These are phyloP conservation scores for Orussus abietinus DNA, from an alignment of 1,140 invertebrate species.

Conservation along the genomic window DNA sequence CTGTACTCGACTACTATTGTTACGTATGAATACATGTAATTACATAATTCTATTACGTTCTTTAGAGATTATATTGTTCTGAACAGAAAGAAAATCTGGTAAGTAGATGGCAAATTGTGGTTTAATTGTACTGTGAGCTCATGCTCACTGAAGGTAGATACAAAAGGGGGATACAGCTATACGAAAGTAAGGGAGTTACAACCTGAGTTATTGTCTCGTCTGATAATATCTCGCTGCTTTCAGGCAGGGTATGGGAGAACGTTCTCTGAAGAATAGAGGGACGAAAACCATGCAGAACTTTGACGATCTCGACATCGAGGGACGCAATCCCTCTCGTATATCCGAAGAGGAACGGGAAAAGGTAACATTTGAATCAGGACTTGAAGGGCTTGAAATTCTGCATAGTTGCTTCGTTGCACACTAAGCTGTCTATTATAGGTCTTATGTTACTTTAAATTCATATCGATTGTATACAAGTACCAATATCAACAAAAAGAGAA, in stretches of 20 bases:
- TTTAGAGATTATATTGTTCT: too few relatives aligned
- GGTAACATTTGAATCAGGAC: slow-evolving; percentile 39
- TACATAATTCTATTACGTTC: too few relatives aligned
- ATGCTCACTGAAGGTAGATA: background rate
- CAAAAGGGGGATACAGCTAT: background rate
- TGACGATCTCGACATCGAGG: slow-evolving; percentile 53
- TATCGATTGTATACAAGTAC: too few relatives aligned
- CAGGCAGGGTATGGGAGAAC: too few relatives aligned
- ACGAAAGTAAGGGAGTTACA: background rate
- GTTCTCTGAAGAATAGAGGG: too few relatives aligned
- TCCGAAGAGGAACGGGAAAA: slow-evolving; percentile 50
- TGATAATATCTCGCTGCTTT: slow-evolving; percentile 5
- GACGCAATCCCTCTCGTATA: slow-evolving; percentile 47
- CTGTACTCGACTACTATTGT: too few relatives aligned
- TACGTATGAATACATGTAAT: too few relatives aligned
- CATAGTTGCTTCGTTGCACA: too few relatives aligned
- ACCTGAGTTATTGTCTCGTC: background rate
- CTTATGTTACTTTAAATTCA: too few relatives aligned
- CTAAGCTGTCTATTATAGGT: too few relatives aligned
- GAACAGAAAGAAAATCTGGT: slow-evolving; percentile 7
- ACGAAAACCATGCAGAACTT: slow-evolving; percentile 51
- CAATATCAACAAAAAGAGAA: too few relatives aligned
- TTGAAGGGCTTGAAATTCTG: slow-evolving; percentile 14
- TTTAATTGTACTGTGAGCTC: background rate
- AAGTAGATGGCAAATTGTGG: slow-evolving; percentile 15